Percentiles rank a stretch among this genome's conserved stretches.
phyloP scores from a whole-genome alignment of 2,797 vertebrate species.

The Nothura maculosa region DNA sequence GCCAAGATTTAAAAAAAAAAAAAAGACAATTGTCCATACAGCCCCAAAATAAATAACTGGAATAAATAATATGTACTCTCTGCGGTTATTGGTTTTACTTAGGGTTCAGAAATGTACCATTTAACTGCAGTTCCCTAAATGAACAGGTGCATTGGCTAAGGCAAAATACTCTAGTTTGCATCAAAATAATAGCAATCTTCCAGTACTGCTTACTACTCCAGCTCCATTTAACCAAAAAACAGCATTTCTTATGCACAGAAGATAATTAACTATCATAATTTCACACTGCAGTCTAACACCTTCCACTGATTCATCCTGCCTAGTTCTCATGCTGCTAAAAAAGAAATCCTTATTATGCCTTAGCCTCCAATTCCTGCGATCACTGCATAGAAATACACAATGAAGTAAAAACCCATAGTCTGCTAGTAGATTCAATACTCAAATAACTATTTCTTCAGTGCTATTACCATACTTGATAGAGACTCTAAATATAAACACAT shows the following conservation, averaged over 20 bases:
- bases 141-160: accelerated
- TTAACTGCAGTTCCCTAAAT: neutral
- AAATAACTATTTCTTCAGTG: neutral
- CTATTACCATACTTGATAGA: neutral
- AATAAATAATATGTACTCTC: too few species aligned
- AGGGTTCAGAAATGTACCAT: neutral
- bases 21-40: neutral
- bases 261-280: neutral
- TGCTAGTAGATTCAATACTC: neutral
- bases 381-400: neutral
- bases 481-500: neutral
- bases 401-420: neutral
- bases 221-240: neutral
- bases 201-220: neutral
- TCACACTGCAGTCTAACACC: neutral
- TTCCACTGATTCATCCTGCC: neutral
- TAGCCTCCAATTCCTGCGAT: neutral
- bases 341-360: neutral
- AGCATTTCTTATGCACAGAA: neutral
- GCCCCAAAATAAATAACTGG: too few species aligned
- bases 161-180: neutral
- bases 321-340: neutral
- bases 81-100: too few species aligned
- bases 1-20: neutral
- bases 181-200: neutral